Percentiles rank a stretch among this genome's conserved stretches.
These are phyloP conservation scores for crab-eating macaque (Macaca fascicularis) DNA, from an alignment of 2,113 vertebrate genomes.

Conservation along the genomic window DNA sequence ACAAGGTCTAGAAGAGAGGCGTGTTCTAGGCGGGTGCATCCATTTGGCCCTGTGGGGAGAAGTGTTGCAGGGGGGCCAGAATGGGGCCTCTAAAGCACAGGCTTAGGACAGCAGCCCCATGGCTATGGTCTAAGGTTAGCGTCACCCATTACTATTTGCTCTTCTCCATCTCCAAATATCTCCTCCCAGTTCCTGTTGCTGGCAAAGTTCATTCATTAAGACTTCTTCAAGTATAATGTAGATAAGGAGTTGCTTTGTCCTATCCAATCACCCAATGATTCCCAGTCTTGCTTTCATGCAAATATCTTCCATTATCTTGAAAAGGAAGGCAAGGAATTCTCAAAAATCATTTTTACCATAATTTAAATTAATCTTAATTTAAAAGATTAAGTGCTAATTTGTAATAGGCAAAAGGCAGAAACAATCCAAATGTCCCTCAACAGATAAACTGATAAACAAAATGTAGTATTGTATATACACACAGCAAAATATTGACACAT, in stretches of 20 bases:
- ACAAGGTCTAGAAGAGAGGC: not conserved
- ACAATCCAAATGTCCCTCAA: not conserved
- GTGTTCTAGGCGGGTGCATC: not conserved
- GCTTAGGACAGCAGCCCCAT: too few species aligned
- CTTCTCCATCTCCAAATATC: not conserved
- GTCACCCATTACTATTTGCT: not conserved
- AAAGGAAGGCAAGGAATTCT: not conserved
- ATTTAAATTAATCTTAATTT: conserved; percentile 15
- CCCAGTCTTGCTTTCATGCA: not conserved
- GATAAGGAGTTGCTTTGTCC: not conserved
- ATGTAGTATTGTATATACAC: not conserved
- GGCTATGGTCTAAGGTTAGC: not conserved
- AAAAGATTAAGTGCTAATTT: not conserved
- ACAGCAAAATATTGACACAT: not conserved
- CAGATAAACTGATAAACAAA: not conserved
- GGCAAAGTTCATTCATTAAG: not conserved
- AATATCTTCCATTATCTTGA: not conserved
- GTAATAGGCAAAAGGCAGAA: not conserved
- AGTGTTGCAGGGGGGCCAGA: not conserved
- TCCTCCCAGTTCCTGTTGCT: not conserved
- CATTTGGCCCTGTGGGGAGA: not conserved
- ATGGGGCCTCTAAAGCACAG: not conserved
- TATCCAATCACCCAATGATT: not conserved
- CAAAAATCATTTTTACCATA: not conserved
- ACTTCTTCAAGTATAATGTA: not conserved